Percentiles rank a stretch among this genome's conserved stretches.
phyloP scores from a whole-genome alignment of 2,888 invertebrate species.

The Tricholauxania praeusta region DNA sequence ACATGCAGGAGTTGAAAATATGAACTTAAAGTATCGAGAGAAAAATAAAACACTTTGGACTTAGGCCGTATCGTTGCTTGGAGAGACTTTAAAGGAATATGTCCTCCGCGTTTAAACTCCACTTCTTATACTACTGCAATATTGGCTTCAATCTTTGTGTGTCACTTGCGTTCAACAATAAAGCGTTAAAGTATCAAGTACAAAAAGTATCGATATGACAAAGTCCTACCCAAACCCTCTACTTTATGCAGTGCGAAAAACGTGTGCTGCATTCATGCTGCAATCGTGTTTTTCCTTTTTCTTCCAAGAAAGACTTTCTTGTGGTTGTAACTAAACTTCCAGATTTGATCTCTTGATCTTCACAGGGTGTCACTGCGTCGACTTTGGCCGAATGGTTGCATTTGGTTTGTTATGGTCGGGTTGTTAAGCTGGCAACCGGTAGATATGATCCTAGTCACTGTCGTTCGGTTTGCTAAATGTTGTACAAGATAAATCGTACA shows the following conservation, averaged over 20 bases:
- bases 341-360: constrained; percentile 48
- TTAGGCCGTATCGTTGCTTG: too few species aligned
- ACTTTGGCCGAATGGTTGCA: too few species aligned
- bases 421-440: neutral
- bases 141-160: too few species aligned
- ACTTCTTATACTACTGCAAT: too few species aligned
- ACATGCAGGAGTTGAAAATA: constrained; percentile 45
- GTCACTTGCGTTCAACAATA: too few species aligned
- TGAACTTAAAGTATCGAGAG: too few species aligned
- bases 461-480: constrained; percentile 23
- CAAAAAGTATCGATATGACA: constrained; percentile 50
- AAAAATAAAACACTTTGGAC: too few species aligned
- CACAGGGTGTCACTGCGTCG: constrained; percentile 41
- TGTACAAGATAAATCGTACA: constrained; percentile 12
- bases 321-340: constrained; percentile 37
- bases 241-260: neutral
- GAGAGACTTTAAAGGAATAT: too few species aligned
- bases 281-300: constrained; percentile 6
- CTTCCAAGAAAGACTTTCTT: constrained; percentile 47
- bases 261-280: constrained; percentile 4
- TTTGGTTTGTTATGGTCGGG: neutral
- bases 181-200: too few species aligned
- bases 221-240: constrained; percentile 37
- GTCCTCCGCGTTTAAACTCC: too few species aligned
- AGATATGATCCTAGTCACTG: constrained; percentile 7